A percentile compares a stretch with the other conserved stretches of the same genome.
Evolutionary conservation across 2,888 invertebrate species (phyloP).

Genomic region (Lucinisca nassula): DNA sequence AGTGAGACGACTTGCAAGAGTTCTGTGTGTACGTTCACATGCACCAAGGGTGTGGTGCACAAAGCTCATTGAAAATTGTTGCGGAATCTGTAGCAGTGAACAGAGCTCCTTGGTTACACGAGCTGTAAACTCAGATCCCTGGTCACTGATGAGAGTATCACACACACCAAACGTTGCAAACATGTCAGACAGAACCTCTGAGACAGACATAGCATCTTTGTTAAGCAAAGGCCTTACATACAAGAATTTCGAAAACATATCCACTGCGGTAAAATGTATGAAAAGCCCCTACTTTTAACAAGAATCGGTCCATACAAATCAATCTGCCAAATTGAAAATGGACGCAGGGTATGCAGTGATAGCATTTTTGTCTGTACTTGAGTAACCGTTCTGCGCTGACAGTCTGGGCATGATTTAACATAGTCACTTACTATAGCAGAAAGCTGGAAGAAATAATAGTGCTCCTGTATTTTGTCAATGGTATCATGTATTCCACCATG

Average conservation of each 20-base stretch:
- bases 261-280: conserved; percentile 60
- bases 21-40: conserved; percentile 43
- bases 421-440: conserved; percentile 40
- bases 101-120: conserved; percentile 54
- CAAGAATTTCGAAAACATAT: conserved; percentile 57
- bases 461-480: conserved; percentile 45
- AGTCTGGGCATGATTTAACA: conserved; percentile 41
- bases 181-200: conserved; percentile 37
- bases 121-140: conserved; percentile 49
- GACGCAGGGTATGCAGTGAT: conserved; percentile 43
- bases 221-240: conserved; percentile 39
- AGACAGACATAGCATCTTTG: conserved; percentile 53
- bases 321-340: conserved; percentile 66
- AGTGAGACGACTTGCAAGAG: conserved; percentile 46
- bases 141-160: conserved; percentile 44
- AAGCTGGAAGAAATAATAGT: conserved; percentile 44
- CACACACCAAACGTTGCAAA: conserved; percentile 55
- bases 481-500: conserved; percentile 64
- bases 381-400: conserved; percentile 50
- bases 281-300: conserved; percentile 25
- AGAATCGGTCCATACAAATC: conserved; percentile 64
- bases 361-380: conserved; percentile 21
- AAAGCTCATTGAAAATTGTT: conserved; percentile 57
- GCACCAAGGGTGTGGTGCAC: conserved; percentile 15
- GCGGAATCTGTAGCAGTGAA: conserved; percentile 40